Percentiles rank a stretch among this genome's conserved stretches.
Conservation (phyloP, 2,888 invertebrate species). For the Calephelis perditalis region DNA sequence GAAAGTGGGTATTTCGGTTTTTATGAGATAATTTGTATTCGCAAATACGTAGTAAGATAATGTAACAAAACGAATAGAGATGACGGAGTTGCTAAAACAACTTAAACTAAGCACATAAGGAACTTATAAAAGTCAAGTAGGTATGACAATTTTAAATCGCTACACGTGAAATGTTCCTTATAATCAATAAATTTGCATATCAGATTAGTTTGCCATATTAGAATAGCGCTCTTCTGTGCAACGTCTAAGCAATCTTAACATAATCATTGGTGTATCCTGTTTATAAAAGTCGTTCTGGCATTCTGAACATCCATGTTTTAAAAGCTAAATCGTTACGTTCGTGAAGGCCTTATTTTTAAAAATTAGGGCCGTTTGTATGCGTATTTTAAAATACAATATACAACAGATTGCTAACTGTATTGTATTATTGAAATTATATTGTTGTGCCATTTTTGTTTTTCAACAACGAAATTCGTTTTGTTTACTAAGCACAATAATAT, state of each 20-base stretch:
- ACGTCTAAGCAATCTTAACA: slow-evolving; percentile 61
- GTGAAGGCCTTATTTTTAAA: slow-evolving; percentile 4
- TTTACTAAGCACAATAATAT: slow-evolving; percentile 19
- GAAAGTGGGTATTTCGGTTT: too few species aligned
- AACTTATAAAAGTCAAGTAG: too few species aligned
- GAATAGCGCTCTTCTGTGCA: slow-evolving; percentile 49
- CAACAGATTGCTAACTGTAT: background rate
- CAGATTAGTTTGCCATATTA: slow-evolving; percentile 74
- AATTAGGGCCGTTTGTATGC: background rate
- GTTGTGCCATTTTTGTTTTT: slow-evolving; percentile 23
- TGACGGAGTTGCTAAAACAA: too few species aligned
- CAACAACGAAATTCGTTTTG: slow-evolving; percentile 9
- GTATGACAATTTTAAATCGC: background rate
- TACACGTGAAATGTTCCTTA: slow-evolving; percentile 23
- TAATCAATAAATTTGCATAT: slow-evolving; percentile 49
- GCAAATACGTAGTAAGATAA: too few species aligned
- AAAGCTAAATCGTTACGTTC: background rate
- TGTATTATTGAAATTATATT: slow-evolving; percentile 8
- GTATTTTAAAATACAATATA: background rate
- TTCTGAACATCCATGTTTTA: background rate
- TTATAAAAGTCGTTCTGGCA: background rate
- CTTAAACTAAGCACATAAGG: too few species aligned
- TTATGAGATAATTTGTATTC: too few species aligned
- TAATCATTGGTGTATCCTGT: slow-evolving; percentile 57
- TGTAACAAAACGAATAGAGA: too few species aligned